Base-by-base conservation (phyloP, 2,113 vertebrate genomes). In the Phalacrocorax aristotelis region DNA sequence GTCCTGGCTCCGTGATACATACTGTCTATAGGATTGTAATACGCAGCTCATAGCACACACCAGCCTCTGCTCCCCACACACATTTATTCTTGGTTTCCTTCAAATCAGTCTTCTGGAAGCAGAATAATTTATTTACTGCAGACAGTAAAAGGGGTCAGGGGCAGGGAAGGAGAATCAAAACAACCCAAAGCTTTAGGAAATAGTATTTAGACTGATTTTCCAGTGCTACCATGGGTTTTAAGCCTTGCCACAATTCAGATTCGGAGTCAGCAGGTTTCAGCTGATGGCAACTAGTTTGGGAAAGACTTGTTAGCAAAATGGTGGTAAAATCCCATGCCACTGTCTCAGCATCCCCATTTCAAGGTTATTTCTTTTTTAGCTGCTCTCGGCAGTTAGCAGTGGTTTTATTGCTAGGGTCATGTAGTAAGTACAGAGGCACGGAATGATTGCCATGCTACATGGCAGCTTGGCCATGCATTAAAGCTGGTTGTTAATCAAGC, bases 401-500 rank as follows among this genome's bases (percentile, higher is more conserved):
- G 64, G 57, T 96, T 89, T 90, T 32, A 46, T 90, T 69, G 52
- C 44, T 62, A 77, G 69, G 76, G 92, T 96, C 89, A 75, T 29
- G 32, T 7, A 83, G 76, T 36, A 83, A 93, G 82, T 57, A 26
- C n/a, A 61, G 92, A 90, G 55, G 49, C 71, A 57, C 25, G 42
- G 87, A 87, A 64, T 95, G 90, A 97, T 89, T 96, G 93, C 75
- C 75, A 32, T 60, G 79, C 52, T 95, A 94, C 87, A 84, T 78
- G 94, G 87, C 87, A 95, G 78, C 64, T 85, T 94, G 95, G 54
- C 64, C 81, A 51, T 87, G 84, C 96, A 91, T 94, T 96, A 90
- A 90, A 94, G 25, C n/a, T 60, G 40, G 42, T 34, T 96, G 79
- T 95, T 96, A 97, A 94, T 96, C 93, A 96, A 76, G 57, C 14